phyloP scores from a whole-genome alignment of 2,113 vertebrate genomes.

The Tretioscincus oriximinensis region DNA sequence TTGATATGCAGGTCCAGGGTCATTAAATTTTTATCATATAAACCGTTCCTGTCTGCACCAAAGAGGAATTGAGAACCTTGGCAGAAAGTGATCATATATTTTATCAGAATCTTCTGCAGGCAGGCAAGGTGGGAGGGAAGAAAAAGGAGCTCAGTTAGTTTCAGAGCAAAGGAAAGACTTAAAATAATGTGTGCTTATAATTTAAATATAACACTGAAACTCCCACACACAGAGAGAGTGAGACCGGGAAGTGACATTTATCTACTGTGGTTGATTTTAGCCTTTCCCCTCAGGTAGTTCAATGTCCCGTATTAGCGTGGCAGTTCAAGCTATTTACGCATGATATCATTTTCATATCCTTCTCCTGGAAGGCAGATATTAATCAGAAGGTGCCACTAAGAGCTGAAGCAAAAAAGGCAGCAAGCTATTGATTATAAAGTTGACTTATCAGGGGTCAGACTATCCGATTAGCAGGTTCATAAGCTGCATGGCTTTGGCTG shows the following conservation, averaged over 20 bases:
- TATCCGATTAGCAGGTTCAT: slow-evolving; percentile 60
- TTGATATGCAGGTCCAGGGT: slow-evolving; percentile 66
- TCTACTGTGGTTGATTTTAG: slow-evolving; percentile 68
- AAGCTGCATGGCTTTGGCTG: slow-evolving; percentile 30
- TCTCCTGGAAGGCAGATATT: slow-evolving; percentile 65
- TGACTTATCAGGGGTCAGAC: slow-evolving; percentile 64
- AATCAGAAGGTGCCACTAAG: slow-evolving; percentile 62
- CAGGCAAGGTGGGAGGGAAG: not conserved
- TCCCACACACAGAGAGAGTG: not conserved
- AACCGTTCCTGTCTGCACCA: slow-evolving; percentile 66
- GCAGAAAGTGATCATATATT: slow-evolving; percentile 67
- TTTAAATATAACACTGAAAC: slow-evolving; percentile 71
- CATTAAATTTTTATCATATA: slow-evolving; percentile 78
- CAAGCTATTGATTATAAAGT: slow-evolving; percentile 58
- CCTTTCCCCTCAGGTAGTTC: slow-evolving; percentile 59
- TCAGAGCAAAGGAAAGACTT: slow-evolving; percentile 59
- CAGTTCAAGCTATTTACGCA: slow-evolving; percentile 64
- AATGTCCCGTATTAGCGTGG: slow-evolving; percentile 61
- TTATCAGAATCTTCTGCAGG: slow-evolving; percentile 68
- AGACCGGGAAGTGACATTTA: slow-evolving; percentile 65
- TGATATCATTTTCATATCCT: slow-evolving; percentile 63
- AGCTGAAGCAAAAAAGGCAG: slow-evolving; percentile 58
- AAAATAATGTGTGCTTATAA: slow-evolving; percentile 65
- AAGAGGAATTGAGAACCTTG: slow-evolving; percentile 69
- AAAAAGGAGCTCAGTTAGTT: slow-evolving; percentile 50